A percentile compares a stretch with the other conserved stretches of the same genome.
These are phyloP conservation scores for Trachelus troglodyta DNA, from an alignment of 2,888 invertebrate species.

Conservation along the genomic window DNA sequence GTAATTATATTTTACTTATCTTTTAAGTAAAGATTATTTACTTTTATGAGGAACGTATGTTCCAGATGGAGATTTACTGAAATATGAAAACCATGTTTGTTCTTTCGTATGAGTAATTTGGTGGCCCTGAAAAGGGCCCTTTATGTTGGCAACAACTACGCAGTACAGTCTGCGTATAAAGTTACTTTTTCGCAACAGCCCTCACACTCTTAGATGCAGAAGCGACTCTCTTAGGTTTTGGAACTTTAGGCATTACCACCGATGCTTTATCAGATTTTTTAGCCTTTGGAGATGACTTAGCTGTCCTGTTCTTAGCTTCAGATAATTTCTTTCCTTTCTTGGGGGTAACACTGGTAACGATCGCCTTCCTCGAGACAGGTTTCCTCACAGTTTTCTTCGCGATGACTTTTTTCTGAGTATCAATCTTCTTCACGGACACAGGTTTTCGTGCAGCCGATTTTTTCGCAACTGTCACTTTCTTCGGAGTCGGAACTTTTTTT, in stretches of 20 bases:
- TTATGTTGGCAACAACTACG: slow-evolving; percentile 12
- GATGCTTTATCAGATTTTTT: slow-evolving; percentile 59
- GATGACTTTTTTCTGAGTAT: slow-evolving; percentile 41
- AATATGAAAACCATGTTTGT: neutral
- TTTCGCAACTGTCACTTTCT: slow-evolving; percentile 1
- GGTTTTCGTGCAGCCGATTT: slow-evolving; percentile 24
- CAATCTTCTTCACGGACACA: slow-evolving; percentile 40
- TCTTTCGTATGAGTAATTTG: slow-evolving; percentile 11
- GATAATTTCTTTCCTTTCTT: slow-evolving; percentile 27
- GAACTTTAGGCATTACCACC: slow-evolving; percentile 61
- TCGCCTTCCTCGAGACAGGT: slow-evolving; percentile 26
- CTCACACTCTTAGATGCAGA: slow-evolving; percentile 31
- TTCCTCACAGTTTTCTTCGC: slow-evolving; percentile 27
- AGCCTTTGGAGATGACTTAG: slow-evolving; percentile 23
- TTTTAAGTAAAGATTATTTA: neutral
- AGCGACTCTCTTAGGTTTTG: slow-evolving; percentile 58
- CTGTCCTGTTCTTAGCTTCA: slow-evolving; percentile 17
- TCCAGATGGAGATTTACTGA: neutral
- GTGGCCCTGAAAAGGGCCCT: slow-evolving; percentile 49
- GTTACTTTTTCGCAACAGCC: slow-evolving; percentile 35
- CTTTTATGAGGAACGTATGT: neutral
- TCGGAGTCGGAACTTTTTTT: neutral
- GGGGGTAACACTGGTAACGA: slow-evolving; percentile 31
- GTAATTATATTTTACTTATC: neutral
- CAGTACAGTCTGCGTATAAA: neutral